Evolutionary conservation across 2,888 invertebrate species (phyloP), one percentile per base, ranked within the genome.

Genomic region (Cephus spinipes): DNA sequence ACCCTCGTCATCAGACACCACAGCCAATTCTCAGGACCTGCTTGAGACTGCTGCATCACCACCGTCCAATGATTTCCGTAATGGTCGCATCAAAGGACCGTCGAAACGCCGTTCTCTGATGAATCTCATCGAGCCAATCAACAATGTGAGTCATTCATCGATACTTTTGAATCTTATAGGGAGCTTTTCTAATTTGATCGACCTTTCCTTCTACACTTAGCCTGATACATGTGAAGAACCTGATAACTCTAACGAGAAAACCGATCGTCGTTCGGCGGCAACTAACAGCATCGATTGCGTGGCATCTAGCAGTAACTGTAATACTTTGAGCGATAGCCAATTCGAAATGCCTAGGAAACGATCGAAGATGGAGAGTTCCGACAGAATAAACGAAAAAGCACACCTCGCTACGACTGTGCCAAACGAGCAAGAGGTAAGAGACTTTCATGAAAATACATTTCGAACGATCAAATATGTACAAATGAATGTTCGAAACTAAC

Each of bases 31-130:
- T 33, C 90, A 91, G 78, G 91, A 91, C 78, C 88, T 91, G 87
- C 77, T 91, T 12, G 91, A 91, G 75, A 87, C 86, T 40, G 89
- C 91, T 74, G 87, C 91, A 3, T 91, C 91, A 9, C 90, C 91
- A 9, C 91, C 91, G n/a, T 15, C 68, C 40, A 23, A 71, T 33
- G 33, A 31, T 35, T 12, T 73, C 3, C 34, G 71, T 40, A 73
- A 33, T 55, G 40, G 36, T 76, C 36, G 31, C 68, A 73, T 73
- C 68, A 68, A 73, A 55, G 36, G 1, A 23, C 3, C 71, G 15
- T 55, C 73, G 32, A 73, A 76, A 73, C 73, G 73, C 73, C 71
- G 32, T 73, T 34, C 73, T 76, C 73, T 73, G 73, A 73, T 73
- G 23, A 77, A 36, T 32, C 73, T 30, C 73, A 77, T 68, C 55